These are phyloP conservation scores for Sebastiscus albofasciatus DNA, from an alignment of 2,797 vertebrate genomes.

Conservation along the genomic window DNA sequence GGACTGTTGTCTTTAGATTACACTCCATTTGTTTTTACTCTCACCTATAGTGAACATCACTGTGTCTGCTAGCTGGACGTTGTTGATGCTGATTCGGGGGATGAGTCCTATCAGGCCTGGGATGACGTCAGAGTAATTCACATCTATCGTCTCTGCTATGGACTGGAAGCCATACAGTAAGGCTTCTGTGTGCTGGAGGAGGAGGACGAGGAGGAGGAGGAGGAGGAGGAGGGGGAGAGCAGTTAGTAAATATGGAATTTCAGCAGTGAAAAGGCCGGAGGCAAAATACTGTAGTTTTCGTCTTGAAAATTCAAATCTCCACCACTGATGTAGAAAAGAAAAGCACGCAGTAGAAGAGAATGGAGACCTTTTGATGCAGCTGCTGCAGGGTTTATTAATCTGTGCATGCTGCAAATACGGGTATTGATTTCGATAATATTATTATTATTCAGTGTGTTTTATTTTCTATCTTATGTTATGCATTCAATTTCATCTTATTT, in stretches of 20 bases:
- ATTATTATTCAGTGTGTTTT: not conserved
- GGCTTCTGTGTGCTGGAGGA: slow-evolving; percentile 92
- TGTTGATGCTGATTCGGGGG: slow-evolving; percentile 97
- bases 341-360: not conserved
- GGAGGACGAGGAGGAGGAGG: not conserved
- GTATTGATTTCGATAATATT: too few relatives aligned
- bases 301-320: too few relatives aligned
- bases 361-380: not conserved
- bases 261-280: not conserved
- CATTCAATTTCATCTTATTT: not conserved
- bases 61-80: slow-evolving; percentile 95
- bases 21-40: not conserved
- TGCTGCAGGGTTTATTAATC: not conserved
- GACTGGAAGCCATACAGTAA: slow-evolving; percentile 98
- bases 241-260: not conserved
- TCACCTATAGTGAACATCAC: slow-evolving; percentile 99
- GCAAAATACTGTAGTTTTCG: not conserved
- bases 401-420: not conserved
- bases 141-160: slow-evolving; percentile 97
- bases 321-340: not conserved
- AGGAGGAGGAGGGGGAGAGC: not conserved
- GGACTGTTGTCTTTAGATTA: not conserved
- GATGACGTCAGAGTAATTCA: slow-evolving; percentile 98
- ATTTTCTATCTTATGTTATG: not conserved
- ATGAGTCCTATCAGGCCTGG: slow-evolving; percentile 97